phyloP scores from a whole-genome alignment of 2,888 invertebrate species.

The Tanytarsus gracilentus region DNA sequence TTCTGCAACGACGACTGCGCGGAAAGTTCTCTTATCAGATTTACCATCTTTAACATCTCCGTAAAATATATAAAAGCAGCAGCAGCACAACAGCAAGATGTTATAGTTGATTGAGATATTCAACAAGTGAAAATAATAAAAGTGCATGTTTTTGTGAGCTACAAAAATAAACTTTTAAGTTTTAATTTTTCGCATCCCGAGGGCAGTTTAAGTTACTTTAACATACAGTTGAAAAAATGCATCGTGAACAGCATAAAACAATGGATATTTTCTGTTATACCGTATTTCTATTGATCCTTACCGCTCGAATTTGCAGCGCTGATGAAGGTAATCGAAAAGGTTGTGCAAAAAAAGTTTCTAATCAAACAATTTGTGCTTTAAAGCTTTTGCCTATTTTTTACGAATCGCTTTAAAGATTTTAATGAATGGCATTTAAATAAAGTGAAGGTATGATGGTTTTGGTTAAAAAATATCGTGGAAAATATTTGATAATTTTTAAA shows the following conservation, averaged over 20 bases:
- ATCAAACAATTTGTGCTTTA: no score
- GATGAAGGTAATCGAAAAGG: no score
- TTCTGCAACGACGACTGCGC: neutral
- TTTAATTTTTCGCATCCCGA: neutral
- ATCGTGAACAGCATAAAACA: conserved; percentile 13
- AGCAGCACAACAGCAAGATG: neutral
- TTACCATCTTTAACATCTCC: neutral
- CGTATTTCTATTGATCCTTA: conserved; percentile 3
- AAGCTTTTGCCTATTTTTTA: no score
- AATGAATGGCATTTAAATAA: no score
- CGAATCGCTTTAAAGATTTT: no score
- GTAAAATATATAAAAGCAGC: conserved; percentile 22
- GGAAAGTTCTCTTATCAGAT: neutral
- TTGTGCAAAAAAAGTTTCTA: no score
- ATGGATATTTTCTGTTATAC: conserved; percentile 15
- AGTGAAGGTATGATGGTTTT: no score
- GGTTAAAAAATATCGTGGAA: no score
- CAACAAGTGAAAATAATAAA: conserved; percentile 19
- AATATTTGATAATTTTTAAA: no score
- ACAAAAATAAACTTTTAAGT: neutral
- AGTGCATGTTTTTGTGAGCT: neutral
- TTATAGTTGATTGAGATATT: conserved; percentile 17
- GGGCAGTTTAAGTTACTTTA: neutral
- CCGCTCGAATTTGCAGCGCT: conserved; percentile 12
- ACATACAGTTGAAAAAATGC: neutral